Conservation (phyloP, 1,140 invertebrate species). For the Cyphomyrmex costatus region DNA sequence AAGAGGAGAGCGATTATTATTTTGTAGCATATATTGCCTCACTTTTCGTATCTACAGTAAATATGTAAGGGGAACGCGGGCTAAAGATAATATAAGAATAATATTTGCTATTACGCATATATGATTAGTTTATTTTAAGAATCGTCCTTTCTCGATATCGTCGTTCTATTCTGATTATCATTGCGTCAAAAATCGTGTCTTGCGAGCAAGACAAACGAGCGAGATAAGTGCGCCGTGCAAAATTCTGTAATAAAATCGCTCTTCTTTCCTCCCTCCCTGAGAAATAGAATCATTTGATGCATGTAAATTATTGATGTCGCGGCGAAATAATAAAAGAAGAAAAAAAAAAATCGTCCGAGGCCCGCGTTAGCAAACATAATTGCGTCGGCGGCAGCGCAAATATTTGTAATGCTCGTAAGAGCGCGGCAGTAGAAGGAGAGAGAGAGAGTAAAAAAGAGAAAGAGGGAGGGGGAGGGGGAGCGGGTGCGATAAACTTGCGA, state of each 20-base stretch:
- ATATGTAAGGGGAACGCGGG: conserved; percentile 21
- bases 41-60: conserved; percentile 43
- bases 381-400: conserved; percentile 57
- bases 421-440: conserved; percentile 13
- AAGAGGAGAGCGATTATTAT: conserved; percentile 19
- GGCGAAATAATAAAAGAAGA: conserved; percentile 30
- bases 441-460: conserved; percentile 9
- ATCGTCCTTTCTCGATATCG: not conserved
- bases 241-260: conserved; percentile 21
- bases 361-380: conserved; percentile 54
- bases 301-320: conserved; percentile 52
- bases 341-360: conserved; percentile 35
- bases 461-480: conserved; percentile 2
- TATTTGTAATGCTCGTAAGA: conserved; percentile 59
- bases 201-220: not conserved
- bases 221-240: too few relatives aligned
- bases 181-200: conserved; percentile 14
- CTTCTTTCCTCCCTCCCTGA: not conserved
- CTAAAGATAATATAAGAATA: conserved; percentile 48
- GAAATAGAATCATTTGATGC: conserved; percentile 34
- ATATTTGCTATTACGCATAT: conserved; percentile 44
- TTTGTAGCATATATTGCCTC: conserved; percentile 39
- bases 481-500: conserved; percentile 48
- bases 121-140: conserved; percentile 47
- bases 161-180: conserved; percentile 3